Conservation (phyloP, 1,140 invertebrate genomes). For the Ips typographus region DNA sequence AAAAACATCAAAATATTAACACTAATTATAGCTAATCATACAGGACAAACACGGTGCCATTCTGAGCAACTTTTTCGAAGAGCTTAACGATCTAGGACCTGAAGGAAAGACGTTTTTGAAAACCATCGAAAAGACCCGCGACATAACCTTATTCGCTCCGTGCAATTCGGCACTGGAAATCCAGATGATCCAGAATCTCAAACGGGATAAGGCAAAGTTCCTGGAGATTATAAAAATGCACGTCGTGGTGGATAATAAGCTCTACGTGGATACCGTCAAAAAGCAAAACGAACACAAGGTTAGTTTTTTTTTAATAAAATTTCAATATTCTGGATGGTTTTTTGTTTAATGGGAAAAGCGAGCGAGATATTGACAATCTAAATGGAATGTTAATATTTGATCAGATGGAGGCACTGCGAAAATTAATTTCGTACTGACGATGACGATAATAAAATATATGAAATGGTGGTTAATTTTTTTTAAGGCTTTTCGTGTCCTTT, state of each 20-base stretch:
- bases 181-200: constrained; percentile 66
- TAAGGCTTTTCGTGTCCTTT: not conserved
- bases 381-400: constrained; percentile 3
- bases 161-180: constrained; percentile 84
- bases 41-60: constrained; percentile 74
- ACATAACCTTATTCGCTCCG: constrained; percentile 85
- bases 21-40: not conserved
- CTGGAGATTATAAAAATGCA: constrained; percentile 79
- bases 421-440: not conserved
- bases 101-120: constrained; percentile 72
- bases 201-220: constrained; percentile 69
- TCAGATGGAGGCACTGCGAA: not conserved
- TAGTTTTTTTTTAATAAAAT: constrained; percentile 39
- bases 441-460: not conserved
- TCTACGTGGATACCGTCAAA: constrained; percentile 75
- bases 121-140: constrained; percentile 66
- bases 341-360: not conserved
- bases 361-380: not conserved
- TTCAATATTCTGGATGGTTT: not conserved
- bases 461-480: not conserved
- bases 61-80: constrained; percentile 77
- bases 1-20: too few species aligned
- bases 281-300: constrained; percentile 71
- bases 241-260: constrained; percentile 66
- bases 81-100: constrained; percentile 71